phyloP scores from a whole-genome alignment of 2,888 invertebrate species.

The Platycheirus rosarum region DNA sequence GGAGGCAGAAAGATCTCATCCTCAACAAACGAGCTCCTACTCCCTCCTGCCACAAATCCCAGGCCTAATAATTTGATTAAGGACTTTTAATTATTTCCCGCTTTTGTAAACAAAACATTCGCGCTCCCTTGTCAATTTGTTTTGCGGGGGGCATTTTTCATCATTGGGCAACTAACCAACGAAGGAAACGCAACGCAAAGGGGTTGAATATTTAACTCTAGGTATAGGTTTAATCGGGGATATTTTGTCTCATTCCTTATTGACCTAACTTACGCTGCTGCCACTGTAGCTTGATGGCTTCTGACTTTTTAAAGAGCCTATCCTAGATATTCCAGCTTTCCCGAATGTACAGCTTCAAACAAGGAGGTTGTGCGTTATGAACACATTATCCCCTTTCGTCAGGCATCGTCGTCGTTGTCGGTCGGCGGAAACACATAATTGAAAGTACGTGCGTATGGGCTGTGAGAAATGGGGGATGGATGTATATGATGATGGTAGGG shows the following conservation, averaged over 20 bases:
- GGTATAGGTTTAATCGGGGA: background rate
- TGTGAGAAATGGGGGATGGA: too few relatives aligned
- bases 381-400: slow-evolving; percentile 57
- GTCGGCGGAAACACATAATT: slow-evolving; percentile 47
- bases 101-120: slow-evolving; percentile 52
- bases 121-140: slow-evolving; percentile 13
- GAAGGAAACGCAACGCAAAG: background rate
- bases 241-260: background rate
- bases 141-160: slow-evolving; percentile 22
- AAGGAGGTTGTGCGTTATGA: slow-evolving; percentile 40
- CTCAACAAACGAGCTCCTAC: background rate
- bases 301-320: background rate
- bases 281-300: background rate
- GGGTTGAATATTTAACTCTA: slow-evolving; percentile 40
- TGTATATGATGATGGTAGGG: too few relatives aligned
- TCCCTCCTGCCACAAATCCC: background rate
- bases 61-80: slow-evolving; percentile 66
- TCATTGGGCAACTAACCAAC: slow-evolving; percentile 30
- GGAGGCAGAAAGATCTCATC: background rate
- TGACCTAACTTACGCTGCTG: background rate
- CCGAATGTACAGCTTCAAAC: background rate
- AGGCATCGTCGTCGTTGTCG: too few relatives aligned
- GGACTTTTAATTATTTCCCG: slow-evolving; percentile 67
- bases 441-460: slow-evolving; percentile 45
- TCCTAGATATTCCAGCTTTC: too few relatives aligned